A percentile compares a stretch with the other conserved stretches of the same genome.
Evolutionary conservation across 23 tunicate genomes (phyloP).

Genomic region (Diplosoma virens): DNA sequence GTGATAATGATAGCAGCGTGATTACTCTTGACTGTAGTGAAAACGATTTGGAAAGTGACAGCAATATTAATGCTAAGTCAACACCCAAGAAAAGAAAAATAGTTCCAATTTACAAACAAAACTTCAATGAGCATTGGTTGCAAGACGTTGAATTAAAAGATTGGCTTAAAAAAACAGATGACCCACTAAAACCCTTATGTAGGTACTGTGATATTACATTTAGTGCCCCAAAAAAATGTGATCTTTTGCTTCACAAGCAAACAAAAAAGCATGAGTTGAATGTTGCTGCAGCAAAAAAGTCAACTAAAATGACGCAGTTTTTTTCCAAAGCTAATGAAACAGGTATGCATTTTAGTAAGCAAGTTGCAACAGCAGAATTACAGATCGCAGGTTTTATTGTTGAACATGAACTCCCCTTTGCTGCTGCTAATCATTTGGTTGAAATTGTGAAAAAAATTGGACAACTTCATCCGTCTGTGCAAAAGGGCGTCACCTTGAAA

Average conservation of each 20-base stretch:
- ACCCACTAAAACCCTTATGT: conserved; percentile 25
- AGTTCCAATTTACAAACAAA: conserved; percentile 23
- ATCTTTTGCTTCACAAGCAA: conserved; percentile 34
- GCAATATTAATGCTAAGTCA: conserved; percentile 14
- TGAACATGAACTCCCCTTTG: conserved; percentile 20
- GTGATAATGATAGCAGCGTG: no score
- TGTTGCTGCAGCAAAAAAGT: conserved; percentile 31
- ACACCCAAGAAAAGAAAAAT: conserved; percentile 27
- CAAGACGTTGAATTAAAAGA: conserved; percentile 16
- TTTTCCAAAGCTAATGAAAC: conserved; percentile 32
- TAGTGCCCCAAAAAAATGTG: conserved; percentile 29
- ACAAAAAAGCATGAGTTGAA: conserved; percentile 17
- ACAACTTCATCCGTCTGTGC: no score
- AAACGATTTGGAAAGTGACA: no score
- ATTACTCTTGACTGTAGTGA: no score
- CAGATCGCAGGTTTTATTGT: conserved; percentile 27
- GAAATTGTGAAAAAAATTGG: no score
- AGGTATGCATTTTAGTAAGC: conserved; percentile 27
- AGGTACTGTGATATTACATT: conserved; percentile 22
- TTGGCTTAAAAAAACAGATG: conserved; percentile 24
- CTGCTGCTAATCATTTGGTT: no score
- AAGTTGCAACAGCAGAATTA: conserved; percentile 32
- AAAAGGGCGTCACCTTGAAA: no score
- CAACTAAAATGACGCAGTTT: conserved; percentile 18
- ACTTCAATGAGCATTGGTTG: conserved; percentile 22